Evolutionary conservation across 2,797 vertebrate genomes (phyloP).

Genomic region (Acipenser transmontanus): DNA sequence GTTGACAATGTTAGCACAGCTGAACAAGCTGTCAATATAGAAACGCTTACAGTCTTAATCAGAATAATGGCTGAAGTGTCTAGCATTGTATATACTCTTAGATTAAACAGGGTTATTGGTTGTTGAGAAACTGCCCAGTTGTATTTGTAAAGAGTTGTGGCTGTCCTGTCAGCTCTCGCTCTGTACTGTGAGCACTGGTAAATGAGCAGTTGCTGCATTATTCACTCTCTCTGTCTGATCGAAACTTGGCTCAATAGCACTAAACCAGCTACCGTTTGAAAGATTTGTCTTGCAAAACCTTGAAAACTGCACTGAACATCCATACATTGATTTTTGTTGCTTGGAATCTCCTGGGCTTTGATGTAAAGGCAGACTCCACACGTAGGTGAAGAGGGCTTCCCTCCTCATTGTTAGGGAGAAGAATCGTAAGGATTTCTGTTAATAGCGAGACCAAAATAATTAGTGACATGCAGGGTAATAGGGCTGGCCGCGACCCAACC

Average conservation of each 20-base stretch:
- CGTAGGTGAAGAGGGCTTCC: slow-evolving; percentile 79
- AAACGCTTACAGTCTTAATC: slow-evolving; percentile 32
- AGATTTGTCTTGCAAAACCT: slow-evolving; percentile 99
- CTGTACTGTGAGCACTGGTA: slow-evolving; percentile 63
- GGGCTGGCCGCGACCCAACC: slow-evolving; percentile 25
- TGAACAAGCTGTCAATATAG: slow-evolving; percentile 25
- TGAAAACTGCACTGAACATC: slow-evolving; percentile 86
- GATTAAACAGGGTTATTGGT: slow-evolving; percentile 74
- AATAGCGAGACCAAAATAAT: slow-evolving; percentile 57
- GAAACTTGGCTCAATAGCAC: slow-evolving; percentile 96
- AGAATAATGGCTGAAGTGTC: slow-evolving; percentile 57
- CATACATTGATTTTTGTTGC: slow-evolving; percentile 98
- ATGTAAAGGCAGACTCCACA: slow-evolving; percentile 76
- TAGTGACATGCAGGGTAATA: slow-evolving; percentile 38
- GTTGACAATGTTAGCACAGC: slow-evolving; percentile 42
- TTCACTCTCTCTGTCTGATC: slow-evolving; percentile 86
- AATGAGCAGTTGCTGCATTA: slow-evolving; percentile 85
- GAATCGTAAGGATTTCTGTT: slow-evolving; percentile 63
- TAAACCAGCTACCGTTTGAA: slow-evolving; percentile 92
- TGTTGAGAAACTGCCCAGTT: slow-evolving; percentile 72
- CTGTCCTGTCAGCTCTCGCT: slow-evolving; percentile 53
- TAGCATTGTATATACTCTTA: slow-evolving; percentile 53
- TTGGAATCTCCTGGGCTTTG: slow-evolving; percentile 95
- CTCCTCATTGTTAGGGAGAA: slow-evolving; percentile 56
- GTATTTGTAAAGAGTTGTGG: slow-evolving; percentile 63